Evolutionary conservation across 2,888 invertebrate species (phyloP), one percentile per base, ranked within the genome.

Genomic region (Sinopyrophorus schimmeli): DNA sequence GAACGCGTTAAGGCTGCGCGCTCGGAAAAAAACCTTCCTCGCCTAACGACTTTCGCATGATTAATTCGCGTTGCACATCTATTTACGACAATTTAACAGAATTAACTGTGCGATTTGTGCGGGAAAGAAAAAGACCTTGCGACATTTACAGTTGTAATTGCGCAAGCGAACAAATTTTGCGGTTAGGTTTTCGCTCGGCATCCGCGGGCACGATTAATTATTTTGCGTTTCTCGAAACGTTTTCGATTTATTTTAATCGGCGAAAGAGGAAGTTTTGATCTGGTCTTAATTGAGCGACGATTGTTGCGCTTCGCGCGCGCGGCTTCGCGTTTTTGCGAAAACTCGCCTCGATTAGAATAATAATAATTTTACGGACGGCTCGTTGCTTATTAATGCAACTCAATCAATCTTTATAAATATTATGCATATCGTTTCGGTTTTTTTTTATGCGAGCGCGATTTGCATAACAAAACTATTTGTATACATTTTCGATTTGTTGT

Each of bases 11-110:
- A 14, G 15, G 35, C 35, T 35, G 24, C 23, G 23, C 21, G 24
- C 14, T 24, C 35, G 21, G 35, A 35, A 35, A 35, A 35, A 35
- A n/a, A n/a, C n/a, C 11, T 14, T 23, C 24, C 24, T 35, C 23
- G 35, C 23, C 24, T 9, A 24, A n/a, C 24, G 24, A 24, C 28
- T 39, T 12, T 34, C 23, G 44, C 49, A 42, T 50, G 49, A 60
- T 61, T 63, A 63, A 60, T 60, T 53, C 58, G 50, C 53, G 54
- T 55, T 56, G 55, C 58, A 55, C 57, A 57, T 55, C 54, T 50
- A 56, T 53, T 51, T 55, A 59, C 57, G 54, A 58, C 57, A 54
- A 58, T 59, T 59, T 56, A 56, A 56, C 53, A 56, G 57, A 59
- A 61, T 59, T 52, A 44, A 47, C 44, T 43, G n/a, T 48, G 39